Percentiles rank a stretch among this genome's conserved stretches.
Conservation (phyloP, 2,888 invertebrate species). For the Ormyrus pomaceus region DNA sequence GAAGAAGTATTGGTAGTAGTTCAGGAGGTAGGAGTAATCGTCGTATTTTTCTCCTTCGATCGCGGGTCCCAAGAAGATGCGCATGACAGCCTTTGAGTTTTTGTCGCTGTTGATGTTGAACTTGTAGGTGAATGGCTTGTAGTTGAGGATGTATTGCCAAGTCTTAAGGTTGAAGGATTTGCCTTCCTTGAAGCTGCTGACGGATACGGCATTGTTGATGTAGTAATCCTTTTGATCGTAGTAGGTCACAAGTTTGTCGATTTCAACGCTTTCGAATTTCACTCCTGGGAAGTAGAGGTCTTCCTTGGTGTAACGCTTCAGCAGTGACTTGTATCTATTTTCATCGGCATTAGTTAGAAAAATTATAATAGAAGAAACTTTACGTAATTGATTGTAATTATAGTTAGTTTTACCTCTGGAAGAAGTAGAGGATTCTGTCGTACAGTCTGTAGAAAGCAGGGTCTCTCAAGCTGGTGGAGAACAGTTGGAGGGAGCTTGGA, state of each 20-base stretch:
- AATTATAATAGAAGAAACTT: no score
- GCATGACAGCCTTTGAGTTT: conserved; percentile 79
- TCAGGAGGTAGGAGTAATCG: conserved; percentile 76
- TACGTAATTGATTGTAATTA: neutral
- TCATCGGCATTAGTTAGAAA: no score
- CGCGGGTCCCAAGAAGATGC: conserved; percentile 84
- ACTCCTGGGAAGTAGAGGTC: conserved; percentile 80
- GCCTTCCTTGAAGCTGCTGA: conserved; percentile 75
- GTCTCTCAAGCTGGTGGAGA: conserved; percentile 82
- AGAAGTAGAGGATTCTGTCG: conserved; percentile 80
- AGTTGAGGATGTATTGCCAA: conserved; percentile 83
- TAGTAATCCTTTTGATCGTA: conserved; percentile 81
- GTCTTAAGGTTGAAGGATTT: conserved; percentile 78
- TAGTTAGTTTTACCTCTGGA: conserved; percentile 61
- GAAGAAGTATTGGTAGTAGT: conserved; percentile 78
- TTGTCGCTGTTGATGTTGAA: conserved; percentile 81
- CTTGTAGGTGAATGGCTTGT: conserved; percentile 82
- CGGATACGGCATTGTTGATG: conserved; percentile 80
- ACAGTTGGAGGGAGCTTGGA: conserved; percentile 82
- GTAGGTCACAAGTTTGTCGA: conserved; percentile 83
- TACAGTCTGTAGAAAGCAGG: conserved; percentile 84
- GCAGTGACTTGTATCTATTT: conserved; percentile 77
- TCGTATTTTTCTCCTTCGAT: conserved; percentile 78
- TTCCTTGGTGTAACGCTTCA: conserved; percentile 79
- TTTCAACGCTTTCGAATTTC: conserved; percentile 80